These are phyloP conservation scores for Botrylloides violaceus DNA, from an alignment of 23 tunicate genomes.

Conservation along the genomic window DNA sequence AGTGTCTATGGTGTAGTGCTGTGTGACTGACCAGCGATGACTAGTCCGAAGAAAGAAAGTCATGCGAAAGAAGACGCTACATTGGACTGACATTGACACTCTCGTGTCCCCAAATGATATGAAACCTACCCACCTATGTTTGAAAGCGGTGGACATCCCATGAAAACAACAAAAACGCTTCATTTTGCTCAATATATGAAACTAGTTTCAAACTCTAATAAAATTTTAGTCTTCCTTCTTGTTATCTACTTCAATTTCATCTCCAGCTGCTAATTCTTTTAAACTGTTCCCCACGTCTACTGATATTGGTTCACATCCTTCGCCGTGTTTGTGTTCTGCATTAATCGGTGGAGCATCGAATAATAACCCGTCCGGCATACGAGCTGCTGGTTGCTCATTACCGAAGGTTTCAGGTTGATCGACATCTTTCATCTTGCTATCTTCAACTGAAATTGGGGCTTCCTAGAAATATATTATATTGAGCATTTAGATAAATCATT, in stretches of 20 bases:
- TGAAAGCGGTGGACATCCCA: too few relatives aligned
- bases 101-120: too few relatives aligned
- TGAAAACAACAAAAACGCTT: too few relatives aligned
- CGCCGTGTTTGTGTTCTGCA: conserved; percentile 16
- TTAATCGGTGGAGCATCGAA: conserved; percentile 18
- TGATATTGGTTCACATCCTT: conserved; percentile 17
- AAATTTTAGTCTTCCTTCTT: too few relatives aligned
- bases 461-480: conserved; percentile 4
- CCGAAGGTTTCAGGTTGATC: neutral
- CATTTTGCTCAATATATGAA: too few relatives aligned
- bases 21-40: too few relatives aligned
- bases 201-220: too few relatives aligned
- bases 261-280: neutral
- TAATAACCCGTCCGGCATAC: conserved; percentile 22
- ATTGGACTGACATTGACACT: too few relatives aligned
- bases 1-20: too few relatives aligned
- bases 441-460: neutral
- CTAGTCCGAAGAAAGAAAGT: too few relatives aligned
- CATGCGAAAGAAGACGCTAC: too few relatives aligned
- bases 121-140: too few relatives aligned
- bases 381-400: neutral
- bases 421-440: neutral
- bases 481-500: neutral
- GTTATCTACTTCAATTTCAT: neutral
- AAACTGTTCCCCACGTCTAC: conserved; percentile 11